Conservation (phyloP, 2,888 invertebrate species). For the Altica lythri region DNA sequence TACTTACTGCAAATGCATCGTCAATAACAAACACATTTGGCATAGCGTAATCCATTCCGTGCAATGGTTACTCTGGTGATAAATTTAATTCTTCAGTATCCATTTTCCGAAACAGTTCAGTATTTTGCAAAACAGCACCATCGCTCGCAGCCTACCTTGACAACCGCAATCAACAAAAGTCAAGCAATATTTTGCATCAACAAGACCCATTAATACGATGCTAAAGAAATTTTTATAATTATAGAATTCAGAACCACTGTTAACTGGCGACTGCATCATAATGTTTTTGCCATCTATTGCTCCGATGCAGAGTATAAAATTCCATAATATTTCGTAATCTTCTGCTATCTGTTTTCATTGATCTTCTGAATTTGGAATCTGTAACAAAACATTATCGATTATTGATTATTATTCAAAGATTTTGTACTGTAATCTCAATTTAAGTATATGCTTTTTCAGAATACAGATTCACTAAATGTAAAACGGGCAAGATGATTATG, state of each 20-base stretch:
- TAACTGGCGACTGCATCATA: conserved; percentile 12
- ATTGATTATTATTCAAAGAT: background rate
- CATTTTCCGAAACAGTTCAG: conserved; percentile 10
- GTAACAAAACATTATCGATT: background rate
- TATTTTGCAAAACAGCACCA: conserved; percentile 11
- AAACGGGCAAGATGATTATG: background rate
- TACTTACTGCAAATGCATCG: conserved; percentile 45
- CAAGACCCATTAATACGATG: conserved; percentile 20
- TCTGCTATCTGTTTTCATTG: background rate
- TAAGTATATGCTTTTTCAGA: background rate
- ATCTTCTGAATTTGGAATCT: background rate
- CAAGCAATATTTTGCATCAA: conserved; percentile 25
- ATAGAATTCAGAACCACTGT: conserved; percentile 21
- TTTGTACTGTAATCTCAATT: background rate
- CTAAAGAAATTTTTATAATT: conserved; percentile 24
- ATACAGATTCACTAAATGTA: background rate
- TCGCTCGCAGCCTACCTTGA: conserved; percentile 11
- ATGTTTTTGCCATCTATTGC: conserved; percentile 20
- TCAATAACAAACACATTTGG: conserved; percentile 27
- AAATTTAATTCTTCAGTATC: conserved; percentile 3
- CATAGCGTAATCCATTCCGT: background rate
- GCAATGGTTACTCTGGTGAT: conserved; percentile 1
- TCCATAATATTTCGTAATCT: background rate
- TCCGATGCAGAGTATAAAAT: too few relatives aligned
- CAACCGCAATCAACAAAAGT: too few relatives aligned